Evolutionary conservation across 2,113 vertebrate genomes (phyloP).

Genomic region (Pseudopodoces humilis): DNA sequence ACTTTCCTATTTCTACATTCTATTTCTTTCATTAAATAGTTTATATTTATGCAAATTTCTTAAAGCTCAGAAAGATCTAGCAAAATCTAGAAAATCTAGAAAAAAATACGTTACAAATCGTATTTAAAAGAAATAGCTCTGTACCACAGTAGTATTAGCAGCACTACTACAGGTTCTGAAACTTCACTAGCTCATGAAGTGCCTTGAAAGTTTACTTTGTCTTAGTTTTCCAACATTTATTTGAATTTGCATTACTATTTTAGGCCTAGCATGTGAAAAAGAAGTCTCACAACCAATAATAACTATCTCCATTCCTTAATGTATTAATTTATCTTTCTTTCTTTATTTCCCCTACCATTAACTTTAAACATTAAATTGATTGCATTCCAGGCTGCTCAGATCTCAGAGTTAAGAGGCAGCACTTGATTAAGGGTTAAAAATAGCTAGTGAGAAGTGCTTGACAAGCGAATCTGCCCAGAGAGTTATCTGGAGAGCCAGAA

Average conservation of each 20-base stretch:
- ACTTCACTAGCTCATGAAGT: not conserved
- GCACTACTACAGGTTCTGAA: not conserved
- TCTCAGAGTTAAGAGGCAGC: conserved; percentile 57
- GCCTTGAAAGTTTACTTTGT: not conserved
- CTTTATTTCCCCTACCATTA: not conserved
- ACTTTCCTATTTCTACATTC: not conserved
- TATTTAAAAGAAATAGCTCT: not conserved
- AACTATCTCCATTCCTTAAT: not conserved
- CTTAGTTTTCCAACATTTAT: not conserved
- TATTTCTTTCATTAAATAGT: not conserved
- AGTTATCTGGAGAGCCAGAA: conserved; percentile 71
- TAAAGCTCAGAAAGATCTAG: not conserved
- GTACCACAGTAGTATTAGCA: not conserved
- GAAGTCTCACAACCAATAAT: not conserved
- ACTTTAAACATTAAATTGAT: conserved; percentile 51
- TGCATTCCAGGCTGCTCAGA: conserved; percentile 68
- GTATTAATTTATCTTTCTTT: not conserved
- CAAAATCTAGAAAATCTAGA: not conserved
- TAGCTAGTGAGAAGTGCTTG: conserved; percentile 75
- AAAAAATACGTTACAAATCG: not conserved
- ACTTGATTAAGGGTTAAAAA: conserved; percentile 80
- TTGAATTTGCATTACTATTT: conserved; percentile 2
- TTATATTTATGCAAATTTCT: not conserved
- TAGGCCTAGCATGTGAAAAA: not conserved
- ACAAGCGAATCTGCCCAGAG: conserved; percentile 66